Evolutionary conservation across 2,888 invertebrate genomes (phyloP).

Genomic region (Macrophya alboannulata): DNA sequence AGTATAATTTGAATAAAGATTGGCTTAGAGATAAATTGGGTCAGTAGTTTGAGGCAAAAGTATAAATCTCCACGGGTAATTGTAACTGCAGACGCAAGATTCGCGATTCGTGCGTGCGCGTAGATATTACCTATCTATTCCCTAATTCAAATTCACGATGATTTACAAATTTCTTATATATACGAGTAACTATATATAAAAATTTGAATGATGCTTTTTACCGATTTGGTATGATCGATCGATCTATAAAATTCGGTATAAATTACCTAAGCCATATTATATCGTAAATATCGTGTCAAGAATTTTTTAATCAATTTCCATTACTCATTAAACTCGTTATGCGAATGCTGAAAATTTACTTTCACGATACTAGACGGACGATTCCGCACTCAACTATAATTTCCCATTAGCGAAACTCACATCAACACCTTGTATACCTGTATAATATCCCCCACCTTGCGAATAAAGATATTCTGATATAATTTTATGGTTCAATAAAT

Average conservation of each 20-base stretch:
- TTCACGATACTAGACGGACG: neutral
- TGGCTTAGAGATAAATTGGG: slow-evolving; percentile 26
- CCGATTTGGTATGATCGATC: neutral
- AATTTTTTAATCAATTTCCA: neutral
- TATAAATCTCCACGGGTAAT: neutral
- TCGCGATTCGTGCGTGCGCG: neutral
- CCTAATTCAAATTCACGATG: neutral
- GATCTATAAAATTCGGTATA: neutral
- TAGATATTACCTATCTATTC: neutral
- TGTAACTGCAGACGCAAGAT: neutral
- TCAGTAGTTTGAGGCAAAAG: slow-evolving; percentile 34
- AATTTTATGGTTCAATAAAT: slow-evolving; percentile 37
- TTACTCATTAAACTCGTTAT: neutral
- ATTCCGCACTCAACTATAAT: neutral
- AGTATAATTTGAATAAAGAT: slow-evolving; percentile 26
- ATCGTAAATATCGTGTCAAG: no score
- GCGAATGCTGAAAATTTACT: slow-evolving; percentile 19
- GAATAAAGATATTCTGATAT: slow-evolving; percentile 7
- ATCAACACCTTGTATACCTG: neutral
- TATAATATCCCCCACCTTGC: neutral
- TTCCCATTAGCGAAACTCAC: neutral
- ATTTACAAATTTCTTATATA: neutral
- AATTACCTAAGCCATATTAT: neutral
- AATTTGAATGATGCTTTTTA: neutral
- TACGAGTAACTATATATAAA: neutral